Percentiles rank a stretch among this genome's conserved stretches.
Evolutionary conservation across 64 coral and sea anemone genomes (phyloP).

Genomic region (Pocillopora verrucosa): DNA sequence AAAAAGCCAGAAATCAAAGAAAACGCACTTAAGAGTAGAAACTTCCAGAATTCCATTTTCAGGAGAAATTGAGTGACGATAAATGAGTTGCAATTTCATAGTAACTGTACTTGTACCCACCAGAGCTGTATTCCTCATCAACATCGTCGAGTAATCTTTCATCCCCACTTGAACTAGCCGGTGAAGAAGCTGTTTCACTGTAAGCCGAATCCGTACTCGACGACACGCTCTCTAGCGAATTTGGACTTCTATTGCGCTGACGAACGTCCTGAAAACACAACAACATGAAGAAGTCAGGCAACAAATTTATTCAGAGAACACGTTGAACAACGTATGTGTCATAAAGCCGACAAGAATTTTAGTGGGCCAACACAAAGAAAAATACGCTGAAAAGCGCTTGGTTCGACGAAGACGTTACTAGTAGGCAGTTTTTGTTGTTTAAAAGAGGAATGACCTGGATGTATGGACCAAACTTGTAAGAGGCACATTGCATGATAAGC

Average conservation of each 20-base stretch:
- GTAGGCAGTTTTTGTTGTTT: background rate
- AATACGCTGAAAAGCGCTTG: background rate
- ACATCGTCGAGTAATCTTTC: conserved; percentile 96
- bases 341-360: background rate
- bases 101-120: conserved; percentile 24
- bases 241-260: conserved; percentile 85
- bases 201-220: conserved; percentile 99
- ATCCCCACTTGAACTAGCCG: conserved; percentile 74
- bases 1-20: background rate
- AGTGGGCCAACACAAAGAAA: background rate
- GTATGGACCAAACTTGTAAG: background rate
- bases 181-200: conserved; percentile 93
- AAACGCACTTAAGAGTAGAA: background rate
- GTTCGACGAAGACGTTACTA: background rate
- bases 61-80: background rate
- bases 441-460: background rate
- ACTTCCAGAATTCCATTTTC: background rate
- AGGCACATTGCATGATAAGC: background rate
- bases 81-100: background rate
- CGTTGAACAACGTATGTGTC: conserved; percentile 22
- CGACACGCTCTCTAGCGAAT: conserved; percentile 87
- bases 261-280: conserved; percentile 67
- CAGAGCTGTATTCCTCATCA: conserved; percentile 98
- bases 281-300: background rate
- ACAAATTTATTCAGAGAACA: conserved; percentile 5